These are phyloP conservation scores for Odontomachus brunneus DNA, from an alignment of 1,140 invertebrate genomes.

Conservation along the genomic window DNA sequence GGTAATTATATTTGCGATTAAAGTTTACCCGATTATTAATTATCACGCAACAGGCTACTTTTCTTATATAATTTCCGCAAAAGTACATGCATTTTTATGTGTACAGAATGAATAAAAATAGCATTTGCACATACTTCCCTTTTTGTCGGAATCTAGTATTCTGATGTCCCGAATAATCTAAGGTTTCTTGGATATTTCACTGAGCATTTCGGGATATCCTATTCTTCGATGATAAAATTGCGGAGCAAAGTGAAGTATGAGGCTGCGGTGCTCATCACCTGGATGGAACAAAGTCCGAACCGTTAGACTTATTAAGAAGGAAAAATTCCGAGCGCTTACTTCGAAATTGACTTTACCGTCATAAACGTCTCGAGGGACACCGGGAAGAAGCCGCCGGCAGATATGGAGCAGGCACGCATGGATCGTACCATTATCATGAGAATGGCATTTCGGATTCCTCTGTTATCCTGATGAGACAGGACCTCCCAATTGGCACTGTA, in stretches of 20 bases:
- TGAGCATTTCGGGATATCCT: too few species aligned
- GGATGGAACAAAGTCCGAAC: neutral
- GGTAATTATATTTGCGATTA: neutral
- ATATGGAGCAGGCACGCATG: conserved; percentile 43
- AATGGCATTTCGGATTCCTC: conserved; percentile 30
- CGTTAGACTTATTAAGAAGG: too few species aligned
- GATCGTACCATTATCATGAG: conserved; percentile 54
- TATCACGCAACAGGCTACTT: neutral
- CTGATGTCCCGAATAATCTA: too few species aligned
- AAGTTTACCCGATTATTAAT: conserved; percentile 5
- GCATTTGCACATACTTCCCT: too few species aligned
- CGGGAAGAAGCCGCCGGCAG: conserved; percentile 68
- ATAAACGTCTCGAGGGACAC: conserved; percentile 67
- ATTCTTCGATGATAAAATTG: neutral
- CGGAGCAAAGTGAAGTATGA: conserved; percentile 68
- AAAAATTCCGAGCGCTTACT: neutral
- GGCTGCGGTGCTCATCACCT: conserved; percentile 63
- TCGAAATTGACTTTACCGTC: conserved; percentile 37
- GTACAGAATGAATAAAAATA: too few species aligned
- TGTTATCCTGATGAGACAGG: conserved; percentile 21
- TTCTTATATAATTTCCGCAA: neutral
- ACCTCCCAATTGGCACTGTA: conserved; percentile 55
- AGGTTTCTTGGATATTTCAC: too few species aligned
- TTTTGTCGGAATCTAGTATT: too few species aligned
- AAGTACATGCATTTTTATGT: neutral